These are phyloP conservation scores for Chromis chromis DNA, from an alignment of 2,797 vertebrate species.

Conservation along the genomic window DNA sequence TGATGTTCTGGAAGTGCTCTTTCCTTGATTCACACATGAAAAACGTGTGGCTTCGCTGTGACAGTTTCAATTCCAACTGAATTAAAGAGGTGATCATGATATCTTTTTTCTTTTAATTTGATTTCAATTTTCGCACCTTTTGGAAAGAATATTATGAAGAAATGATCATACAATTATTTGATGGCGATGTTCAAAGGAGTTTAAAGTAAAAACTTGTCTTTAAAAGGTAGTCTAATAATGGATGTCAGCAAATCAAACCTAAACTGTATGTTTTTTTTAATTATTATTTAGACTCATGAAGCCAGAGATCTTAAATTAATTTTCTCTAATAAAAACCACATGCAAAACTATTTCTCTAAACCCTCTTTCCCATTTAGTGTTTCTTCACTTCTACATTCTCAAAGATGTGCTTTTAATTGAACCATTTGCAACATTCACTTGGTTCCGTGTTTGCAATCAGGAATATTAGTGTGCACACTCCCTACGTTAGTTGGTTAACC, in stretches of 20 bases:
- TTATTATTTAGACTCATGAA: conserved; percentile 1
- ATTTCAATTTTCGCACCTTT: neutral
- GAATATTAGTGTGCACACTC: neutral
- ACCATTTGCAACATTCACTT: neutral
- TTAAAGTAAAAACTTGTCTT: neutral
- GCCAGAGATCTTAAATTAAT: neutral
- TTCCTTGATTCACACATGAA: conserved; percentile 2
- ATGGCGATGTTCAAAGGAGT: neutral
- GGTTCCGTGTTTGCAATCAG: conserved; percentile 13
- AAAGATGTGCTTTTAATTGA: neutral
- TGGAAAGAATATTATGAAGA: neutral
- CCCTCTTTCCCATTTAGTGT: neutral
- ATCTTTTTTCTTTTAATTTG: neutral
- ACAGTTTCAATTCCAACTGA: neutral
- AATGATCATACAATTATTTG: neutral
- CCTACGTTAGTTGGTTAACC: conserved; percentile 22
- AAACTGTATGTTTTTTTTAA: neutral
- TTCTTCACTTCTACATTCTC: neutral
- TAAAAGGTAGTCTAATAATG: neutral
- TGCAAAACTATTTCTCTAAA: neutral
- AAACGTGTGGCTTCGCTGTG: neutral
- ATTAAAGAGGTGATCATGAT: neutral
- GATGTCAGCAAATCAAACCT: neutral
- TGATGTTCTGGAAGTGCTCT: neutral
- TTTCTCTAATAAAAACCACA: neutral